A percentile compares a stretch with the other conserved stretches of the same genome.
Conservation (phyloP, 2,888 invertebrate genomes). For the Charanyca ferruginea region DNA sequence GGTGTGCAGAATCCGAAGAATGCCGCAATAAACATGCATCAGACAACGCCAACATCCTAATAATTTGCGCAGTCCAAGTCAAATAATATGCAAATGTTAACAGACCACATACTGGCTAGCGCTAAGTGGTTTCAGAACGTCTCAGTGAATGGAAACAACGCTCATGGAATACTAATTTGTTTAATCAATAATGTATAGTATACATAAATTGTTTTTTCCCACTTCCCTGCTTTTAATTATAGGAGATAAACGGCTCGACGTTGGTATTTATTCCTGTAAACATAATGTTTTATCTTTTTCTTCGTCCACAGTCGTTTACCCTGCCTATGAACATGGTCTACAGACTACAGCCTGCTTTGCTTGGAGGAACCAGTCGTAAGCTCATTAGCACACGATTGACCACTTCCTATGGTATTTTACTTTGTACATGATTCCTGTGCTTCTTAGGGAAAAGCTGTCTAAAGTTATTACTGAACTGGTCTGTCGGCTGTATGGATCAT, state of each 20-base stretch:
- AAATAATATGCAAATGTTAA: conserved; percentile 55
- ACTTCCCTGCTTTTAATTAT: conserved; percentile 53
- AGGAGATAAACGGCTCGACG: conserved; percentile 40
- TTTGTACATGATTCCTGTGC: conserved; percentile 33
- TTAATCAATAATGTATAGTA: conserved; percentile 60
- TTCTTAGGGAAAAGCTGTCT: conserved; percentile 21
- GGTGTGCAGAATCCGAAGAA: conserved; percentile 11
- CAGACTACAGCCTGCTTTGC: conserved; percentile 26
- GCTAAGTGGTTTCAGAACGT: conserved; percentile 52
- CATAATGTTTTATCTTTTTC: conserved; percentile 41
- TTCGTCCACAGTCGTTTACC: conserved; percentile 43
- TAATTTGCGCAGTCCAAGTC: conserved; percentile 36
- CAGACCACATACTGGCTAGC: conserved; percentile 55
- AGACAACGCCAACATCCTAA: conserved; percentile 21
- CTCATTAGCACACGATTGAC: conserved; percentile 50
- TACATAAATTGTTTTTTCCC: conserved; percentile 50
- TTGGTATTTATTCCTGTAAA: conserved; percentile 50
- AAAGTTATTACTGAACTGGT: conserved; percentile 14
- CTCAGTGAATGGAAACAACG: conserved; percentile 57
- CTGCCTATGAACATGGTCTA: conserved; percentile 8
- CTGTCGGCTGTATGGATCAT: not conserved
- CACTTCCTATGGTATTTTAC: conserved; percentile 40
- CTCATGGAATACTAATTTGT: conserved; percentile 58
- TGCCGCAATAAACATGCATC: not conserved
- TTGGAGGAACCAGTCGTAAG: conserved; percentile 32